A percentile compares a stretch with the other conserved stretches of the same genome.
Conservation (phyloP, 2,113 vertebrate genomes). For the Erythrocercus mccallii region DNA sequence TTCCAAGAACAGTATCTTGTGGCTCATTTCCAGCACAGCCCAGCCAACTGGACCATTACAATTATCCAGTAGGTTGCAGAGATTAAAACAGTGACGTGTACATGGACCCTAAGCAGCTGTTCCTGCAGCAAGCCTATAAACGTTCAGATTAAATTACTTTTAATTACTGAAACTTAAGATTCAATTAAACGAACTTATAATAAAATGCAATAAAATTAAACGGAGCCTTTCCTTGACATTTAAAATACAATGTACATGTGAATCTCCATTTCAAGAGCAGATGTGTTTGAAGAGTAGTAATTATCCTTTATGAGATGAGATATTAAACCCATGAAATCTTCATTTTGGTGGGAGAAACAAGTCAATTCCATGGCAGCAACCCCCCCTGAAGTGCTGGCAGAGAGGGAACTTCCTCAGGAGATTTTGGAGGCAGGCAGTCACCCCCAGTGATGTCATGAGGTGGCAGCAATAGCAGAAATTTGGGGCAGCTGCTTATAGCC, state of each 20-base stretch:
- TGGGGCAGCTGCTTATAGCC: accelerated
- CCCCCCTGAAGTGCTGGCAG: neutral
- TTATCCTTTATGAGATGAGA: slow-evolving; percentile 42
- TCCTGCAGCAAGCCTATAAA: neutral
- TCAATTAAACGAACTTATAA: slow-evolving; percentile 53
- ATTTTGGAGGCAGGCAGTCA: neutral
- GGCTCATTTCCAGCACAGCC: neutral
- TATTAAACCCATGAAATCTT: slow-evolving; percentile 14
- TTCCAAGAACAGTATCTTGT: neutral
- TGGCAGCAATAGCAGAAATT: neutral
- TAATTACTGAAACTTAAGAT: slow-evolving; percentile 58
- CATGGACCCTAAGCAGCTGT: neutral
- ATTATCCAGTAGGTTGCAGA: neutral
- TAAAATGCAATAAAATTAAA: slow-evolving; percentile 36
- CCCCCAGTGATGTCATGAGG: neutral
- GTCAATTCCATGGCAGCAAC: neutral
- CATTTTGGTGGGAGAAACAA: neutral
- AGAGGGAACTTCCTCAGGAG: neutral
- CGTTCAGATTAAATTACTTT: slow-evolving; percentile 30
- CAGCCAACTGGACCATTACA: slow-evolving; percentile 11
- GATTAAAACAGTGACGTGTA: neutral
- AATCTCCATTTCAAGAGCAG: slow-evolving; percentile 14
- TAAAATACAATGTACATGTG: slow-evolving; percentile 48
- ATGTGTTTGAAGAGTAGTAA: slow-evolving; percentile 29
- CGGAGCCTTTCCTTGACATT: slow-evolving; percentile 2